These are phyloP conservation scores for Ptychochromis oligacanthus DNA, from an alignment of 2,113 vertebrate genomes.

Conservation along the genomic window DNA sequence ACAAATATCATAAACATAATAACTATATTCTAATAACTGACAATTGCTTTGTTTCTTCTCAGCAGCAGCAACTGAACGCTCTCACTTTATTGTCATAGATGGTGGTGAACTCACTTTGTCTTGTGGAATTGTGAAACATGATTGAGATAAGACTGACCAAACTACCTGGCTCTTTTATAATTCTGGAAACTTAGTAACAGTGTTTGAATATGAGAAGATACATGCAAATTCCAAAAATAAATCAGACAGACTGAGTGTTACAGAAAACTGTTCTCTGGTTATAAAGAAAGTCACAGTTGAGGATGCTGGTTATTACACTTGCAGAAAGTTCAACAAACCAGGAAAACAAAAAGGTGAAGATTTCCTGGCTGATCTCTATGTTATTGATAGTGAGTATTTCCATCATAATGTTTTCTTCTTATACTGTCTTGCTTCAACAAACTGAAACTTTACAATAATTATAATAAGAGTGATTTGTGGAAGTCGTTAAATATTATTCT, in stretches of 20 bases:
- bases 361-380: no score
- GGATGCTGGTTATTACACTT: neutral
- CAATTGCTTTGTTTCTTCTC: neutral
- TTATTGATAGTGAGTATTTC: conserved; percentile 42
- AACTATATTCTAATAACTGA: no score
- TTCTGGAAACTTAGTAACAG: no score
- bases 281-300: neutral
- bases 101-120: conserved; percentile 5
- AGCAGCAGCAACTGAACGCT: neutral
- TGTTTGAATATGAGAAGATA: no score
- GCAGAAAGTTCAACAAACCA: neutral
- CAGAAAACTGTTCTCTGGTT: conserved; percentile 38
- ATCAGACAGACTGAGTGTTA: conserved; percentile 34
- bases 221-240: neutral
- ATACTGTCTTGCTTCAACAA: neutral
- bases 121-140: neutral
- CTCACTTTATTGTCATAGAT: neutral
- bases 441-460: neutral
- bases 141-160: no score
- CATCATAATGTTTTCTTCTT: neutral
- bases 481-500: neutral
- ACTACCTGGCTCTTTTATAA: no score
- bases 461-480: neutral
- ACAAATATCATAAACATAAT: no score
- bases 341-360: no score